These are phyloP conservation scores for Pseudochirops cupreus DNA, from an alignment of 2,797 vertebrate genomes.

Conservation along the genomic window DNA sequence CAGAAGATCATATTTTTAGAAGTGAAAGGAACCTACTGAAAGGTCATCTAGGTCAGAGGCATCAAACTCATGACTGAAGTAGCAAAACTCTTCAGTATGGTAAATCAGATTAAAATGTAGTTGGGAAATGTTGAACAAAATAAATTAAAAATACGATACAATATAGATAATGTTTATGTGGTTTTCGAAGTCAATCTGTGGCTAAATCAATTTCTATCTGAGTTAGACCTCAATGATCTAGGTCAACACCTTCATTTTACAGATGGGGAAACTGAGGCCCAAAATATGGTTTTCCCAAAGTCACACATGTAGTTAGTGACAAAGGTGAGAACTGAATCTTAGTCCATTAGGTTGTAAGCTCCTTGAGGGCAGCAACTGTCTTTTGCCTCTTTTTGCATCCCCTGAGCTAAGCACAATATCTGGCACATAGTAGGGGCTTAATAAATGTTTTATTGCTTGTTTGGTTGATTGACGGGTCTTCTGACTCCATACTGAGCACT, in stretches of 20 bases:
- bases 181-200: neutral
- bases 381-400: neutral
- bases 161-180: neutral
- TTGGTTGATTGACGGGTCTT: neutral
- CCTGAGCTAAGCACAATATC: neutral
- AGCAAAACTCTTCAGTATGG: neutral
- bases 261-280: neutral
- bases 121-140: neutral
- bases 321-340: neutral
- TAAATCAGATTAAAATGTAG: neutral
- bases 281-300: neutral
- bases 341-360: neutral
- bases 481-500: neutral
- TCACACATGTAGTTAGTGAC: neutral
- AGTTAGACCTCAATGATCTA: neutral
- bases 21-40: neutral
- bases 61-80: neutral
- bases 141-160: neutral
- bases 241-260: neutral
- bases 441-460: neutral
- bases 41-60: neutral
- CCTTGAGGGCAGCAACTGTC: neutral
- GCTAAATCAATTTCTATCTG: neutral
- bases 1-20: neutral
- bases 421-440: neutral